Conservation (phyloP, 2,888 invertebrate species). For the Dione juno region DNA sequence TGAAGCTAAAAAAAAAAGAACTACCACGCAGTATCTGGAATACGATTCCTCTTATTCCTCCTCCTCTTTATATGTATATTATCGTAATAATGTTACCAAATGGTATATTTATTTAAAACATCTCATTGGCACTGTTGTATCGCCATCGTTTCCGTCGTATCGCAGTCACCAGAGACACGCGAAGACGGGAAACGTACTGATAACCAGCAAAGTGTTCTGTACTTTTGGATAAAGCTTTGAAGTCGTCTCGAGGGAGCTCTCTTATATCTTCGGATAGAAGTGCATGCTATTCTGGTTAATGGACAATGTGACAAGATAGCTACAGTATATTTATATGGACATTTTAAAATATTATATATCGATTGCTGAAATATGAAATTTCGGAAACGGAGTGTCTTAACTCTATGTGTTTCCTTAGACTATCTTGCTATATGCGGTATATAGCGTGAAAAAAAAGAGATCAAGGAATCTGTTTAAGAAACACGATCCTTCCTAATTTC, state of each 20-base stretch:
- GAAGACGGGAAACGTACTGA: neutral
- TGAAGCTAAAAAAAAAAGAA: too few species aligned
- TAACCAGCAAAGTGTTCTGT: neutral
- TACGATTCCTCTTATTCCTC: too few species aligned
- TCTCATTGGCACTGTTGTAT: neutral
- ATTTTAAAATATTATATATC: too few species aligned
- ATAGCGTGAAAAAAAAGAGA: too few species aligned
- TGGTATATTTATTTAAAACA: too few species aligned
- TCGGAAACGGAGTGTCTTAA: neutral
- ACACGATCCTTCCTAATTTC: too few species aligned
- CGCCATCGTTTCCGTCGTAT: neutral
- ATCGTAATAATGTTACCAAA: too few species aligned
- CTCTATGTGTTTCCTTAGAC: neutral
- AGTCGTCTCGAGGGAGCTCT: neutral
- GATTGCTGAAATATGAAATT: too few species aligned
- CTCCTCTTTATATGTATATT: too few species aligned
- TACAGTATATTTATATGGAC: neutral
- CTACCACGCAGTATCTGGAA: too few species aligned
- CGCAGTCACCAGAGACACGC: neutral
- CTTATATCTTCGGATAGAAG: neutral
- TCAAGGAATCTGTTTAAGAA: too few species aligned
- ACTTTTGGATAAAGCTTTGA: conserved; percentile 5
- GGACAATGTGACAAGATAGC: neutral
- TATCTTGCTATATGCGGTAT: too few species aligned
- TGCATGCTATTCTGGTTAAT: neutral